Conservation (phyloP, 2,113 vertebrate genomes). For the Lophura nycthemera region DNA sequence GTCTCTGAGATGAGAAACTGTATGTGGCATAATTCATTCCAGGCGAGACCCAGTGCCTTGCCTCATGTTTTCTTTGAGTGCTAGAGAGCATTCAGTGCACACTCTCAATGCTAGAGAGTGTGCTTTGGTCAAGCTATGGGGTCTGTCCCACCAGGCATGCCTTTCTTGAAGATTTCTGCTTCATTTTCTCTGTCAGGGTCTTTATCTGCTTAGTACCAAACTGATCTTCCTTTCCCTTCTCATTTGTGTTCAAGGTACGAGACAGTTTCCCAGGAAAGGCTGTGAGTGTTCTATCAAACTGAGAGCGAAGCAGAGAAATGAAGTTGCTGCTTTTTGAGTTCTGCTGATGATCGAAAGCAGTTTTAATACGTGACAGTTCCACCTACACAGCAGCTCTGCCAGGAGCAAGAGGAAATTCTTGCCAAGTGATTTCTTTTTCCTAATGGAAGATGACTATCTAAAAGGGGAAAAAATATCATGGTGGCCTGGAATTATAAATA, state of each 20-base stretch:
- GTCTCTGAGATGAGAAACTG: neutral
- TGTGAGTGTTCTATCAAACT: slow-evolving; percentile 1
- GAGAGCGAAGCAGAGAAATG: neutral
- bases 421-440: neutral
- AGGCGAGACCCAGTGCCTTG: neutral
- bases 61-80: neutral
- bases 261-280: neutral
- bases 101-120: neutral
- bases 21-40: neutral
- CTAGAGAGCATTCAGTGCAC: no score
- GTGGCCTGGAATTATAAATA: neutral
- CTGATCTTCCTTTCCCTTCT: neutral
- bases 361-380: slow-evolving; percentile 43
- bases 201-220: neutral
- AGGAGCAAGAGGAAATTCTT: slow-evolving; percentile 5
- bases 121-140: neutral
- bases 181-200: neutral
- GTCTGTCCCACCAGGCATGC: neutral
- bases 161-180: neutral
- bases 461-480: neutral
- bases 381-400: slow-evolving; percentile 33
- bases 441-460: neutral
- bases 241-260: neutral
- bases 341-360: neutral
- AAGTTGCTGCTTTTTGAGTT: neutral